These are phyloP conservation scores for Drosophila bocqueti DNA, from an alignment of 1,140 invertebrate species.

Conservation along the genomic window DNA sequence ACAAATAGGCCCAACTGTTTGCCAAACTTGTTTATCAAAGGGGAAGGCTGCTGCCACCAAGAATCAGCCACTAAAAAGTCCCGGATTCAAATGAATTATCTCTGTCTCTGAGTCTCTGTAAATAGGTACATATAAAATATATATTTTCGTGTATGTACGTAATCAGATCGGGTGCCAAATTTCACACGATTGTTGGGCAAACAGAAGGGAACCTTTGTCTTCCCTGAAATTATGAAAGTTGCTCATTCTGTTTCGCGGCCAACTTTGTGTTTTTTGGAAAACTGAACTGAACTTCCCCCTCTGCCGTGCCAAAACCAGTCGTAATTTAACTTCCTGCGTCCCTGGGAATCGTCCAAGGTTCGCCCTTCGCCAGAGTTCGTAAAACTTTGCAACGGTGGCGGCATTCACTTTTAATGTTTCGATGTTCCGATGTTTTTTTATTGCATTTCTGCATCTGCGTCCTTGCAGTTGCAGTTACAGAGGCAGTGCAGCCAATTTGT, in stretches of 20 bases:
- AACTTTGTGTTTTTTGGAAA: background rate
- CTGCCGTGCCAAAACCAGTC: slow-evolving; percentile 47
- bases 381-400: slow-evolving; percentile 27
- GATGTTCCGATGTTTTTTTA: slow-evolving; percentile 11
- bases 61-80: slow-evolving; percentile 20
- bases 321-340: slow-evolving; percentile 63
- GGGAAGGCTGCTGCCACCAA: background rate
- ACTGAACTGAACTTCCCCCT: slow-evolving; percentile 16
- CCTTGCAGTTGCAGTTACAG: slow-evolving; percentile 13
- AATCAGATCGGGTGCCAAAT: slow-evolving; percentile 36
- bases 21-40: slow-evolving; percentile 7
- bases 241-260: slow-evolving; percentile 9
- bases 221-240: slow-evolving; percentile 65
- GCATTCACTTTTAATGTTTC: slow-evolving; percentile 60
- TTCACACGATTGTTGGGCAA: slow-evolving; percentile 42
- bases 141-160: slow-evolving; percentile 6
- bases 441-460: slow-evolving; percentile 22
- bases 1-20: slow-evolving; percentile 31
- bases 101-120: slow-evolving; percentile 1
- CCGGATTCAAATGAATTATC: slow-evolving; percentile 26
- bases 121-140: background rate
- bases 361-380: slow-evolving; percentile 67
- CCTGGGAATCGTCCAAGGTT: slow-evolving; percentile 58
- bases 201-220: slow-evolving; percentile 32
- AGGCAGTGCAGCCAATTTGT: slow-evolving; percentile 11